Percentiles rank a stretch among this genome's conserved stretches.
Evolutionary conservation across 2,888 invertebrate species (phyloP).

Genomic region (Zygogramma bicolorata): DNA sequence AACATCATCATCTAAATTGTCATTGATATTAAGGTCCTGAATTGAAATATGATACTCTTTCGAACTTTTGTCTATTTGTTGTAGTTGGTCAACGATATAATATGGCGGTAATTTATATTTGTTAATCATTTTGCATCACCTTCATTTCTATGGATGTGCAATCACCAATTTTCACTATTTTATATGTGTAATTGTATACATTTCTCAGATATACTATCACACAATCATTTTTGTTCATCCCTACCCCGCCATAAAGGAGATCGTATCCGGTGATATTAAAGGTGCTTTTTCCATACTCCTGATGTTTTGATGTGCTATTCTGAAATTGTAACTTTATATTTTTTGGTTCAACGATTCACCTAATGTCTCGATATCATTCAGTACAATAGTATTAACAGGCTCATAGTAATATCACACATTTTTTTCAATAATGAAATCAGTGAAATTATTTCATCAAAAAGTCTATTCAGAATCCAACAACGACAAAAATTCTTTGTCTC

Average conservation of each 20-base stretch:
- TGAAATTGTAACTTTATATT: neutral
- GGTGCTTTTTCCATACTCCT: neutral
- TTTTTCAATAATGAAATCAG: too few relatives aligned
- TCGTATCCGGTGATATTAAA: neutral
- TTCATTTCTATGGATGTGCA: slow-evolving; percentile 7
- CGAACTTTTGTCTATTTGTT: neutral
- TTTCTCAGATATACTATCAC: neutral
- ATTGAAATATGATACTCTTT: neutral
- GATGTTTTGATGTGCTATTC: neutral
- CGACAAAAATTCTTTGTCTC: too few relatives aligned
- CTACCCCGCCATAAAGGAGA: neutral
- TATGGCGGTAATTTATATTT: slow-evolving; percentile 1
- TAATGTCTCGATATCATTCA: neutral
- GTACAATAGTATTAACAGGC: neutral
- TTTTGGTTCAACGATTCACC: neutral
- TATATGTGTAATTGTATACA: slow-evolving; percentile 2
- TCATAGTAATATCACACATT: too few relatives aligned
- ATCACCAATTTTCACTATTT: neutral
- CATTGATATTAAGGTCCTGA: neutral
- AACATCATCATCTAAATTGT: slow-evolving; percentile 7
- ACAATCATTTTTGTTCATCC: too few relatives aligned
- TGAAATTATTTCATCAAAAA: too few relatives aligned
- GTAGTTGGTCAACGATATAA: neutral
- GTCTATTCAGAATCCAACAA: too few relatives aligned
- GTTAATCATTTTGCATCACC: neutral